These are phyloP conservation scores for Callipepla squamata DNA, from an alignment of 2,113 vertebrate genomes.

Conservation along the genomic window DNA sequence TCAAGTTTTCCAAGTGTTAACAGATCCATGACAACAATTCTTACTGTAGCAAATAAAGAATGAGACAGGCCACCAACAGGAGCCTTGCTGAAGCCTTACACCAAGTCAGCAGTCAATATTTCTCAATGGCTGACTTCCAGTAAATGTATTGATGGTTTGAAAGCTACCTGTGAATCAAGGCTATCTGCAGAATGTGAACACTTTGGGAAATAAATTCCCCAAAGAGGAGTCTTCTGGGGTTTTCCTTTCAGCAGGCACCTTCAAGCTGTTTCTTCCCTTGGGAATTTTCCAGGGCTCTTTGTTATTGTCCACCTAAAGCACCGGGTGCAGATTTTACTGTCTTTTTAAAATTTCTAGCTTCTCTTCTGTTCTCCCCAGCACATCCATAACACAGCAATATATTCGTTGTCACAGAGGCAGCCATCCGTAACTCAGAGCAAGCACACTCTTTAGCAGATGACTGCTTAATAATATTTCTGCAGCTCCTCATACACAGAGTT, in stretches of 20 bases:
- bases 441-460: background rate
- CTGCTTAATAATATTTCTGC: background rate
- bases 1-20: background rate
- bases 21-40: background rate
- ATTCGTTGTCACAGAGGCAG: fast-evolving
- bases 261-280: background rate
- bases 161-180: background rate
- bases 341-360: background rate
- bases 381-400: background rate
- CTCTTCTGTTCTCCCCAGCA: background rate
- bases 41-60: background rate
- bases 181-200: background rate
- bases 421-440: background rate
- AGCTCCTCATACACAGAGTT: background rate
- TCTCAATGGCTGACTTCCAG: background rate
- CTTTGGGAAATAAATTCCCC: background rate
- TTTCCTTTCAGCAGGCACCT: background rate
- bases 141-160: background rate
- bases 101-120: background rate
- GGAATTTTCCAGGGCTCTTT: background rate
- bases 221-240: background rate
- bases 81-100: background rate
- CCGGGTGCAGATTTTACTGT: background rate
- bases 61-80: background rate
- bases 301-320: background rate